These are phyloP conservation scores for Euschistus heros DNA, from an alignment of 1,140 invertebrate species.

Conservation along the genomic window DNA sequence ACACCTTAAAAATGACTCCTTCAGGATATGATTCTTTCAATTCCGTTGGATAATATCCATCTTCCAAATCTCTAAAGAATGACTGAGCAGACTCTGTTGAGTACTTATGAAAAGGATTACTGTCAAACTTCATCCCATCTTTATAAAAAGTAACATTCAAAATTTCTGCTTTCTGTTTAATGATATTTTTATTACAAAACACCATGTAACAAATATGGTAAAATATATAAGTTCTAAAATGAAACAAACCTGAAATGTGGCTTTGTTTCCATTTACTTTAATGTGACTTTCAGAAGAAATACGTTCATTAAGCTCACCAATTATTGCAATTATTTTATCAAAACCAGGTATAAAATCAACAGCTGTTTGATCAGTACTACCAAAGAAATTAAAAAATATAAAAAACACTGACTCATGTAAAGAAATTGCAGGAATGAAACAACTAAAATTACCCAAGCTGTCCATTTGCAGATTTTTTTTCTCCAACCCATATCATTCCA, in stretches of 20 bases:
- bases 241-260: conserved; percentile 19
- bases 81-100: conserved; percentile 5
- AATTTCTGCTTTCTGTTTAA: conserved; percentile 16
- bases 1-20: conserved; percentile 21
- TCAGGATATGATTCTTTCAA: conserved; percentile 17
- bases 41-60: conserved; percentile 23
- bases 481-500: conserved; percentile 21
- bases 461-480: background rate
- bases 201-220: too few relatives aligned
- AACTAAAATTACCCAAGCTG: background rate
- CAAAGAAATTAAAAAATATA: background rate
- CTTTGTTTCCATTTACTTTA: background rate
- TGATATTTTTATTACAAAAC: background rate
- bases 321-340: conserved; percentile 18
- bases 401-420: background rate
- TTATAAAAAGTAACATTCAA: conserved; percentile 17
- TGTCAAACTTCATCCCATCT: conserved; percentile 19
- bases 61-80: conserved; percentile 21
- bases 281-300: conserved; percentile 9
- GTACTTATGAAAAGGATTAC: conserved; percentile 19
- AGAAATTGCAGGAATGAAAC: background rate
- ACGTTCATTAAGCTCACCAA: conserved; percentile 13
- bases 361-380: background rate
- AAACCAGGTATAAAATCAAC: conserved; percentile 16
- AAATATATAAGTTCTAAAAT: background rate